Base-by-base conservation (phyloP, 37 sponge, comb jelly and placozoan genomes). In the Cladorhizidae sp. region DNA sequence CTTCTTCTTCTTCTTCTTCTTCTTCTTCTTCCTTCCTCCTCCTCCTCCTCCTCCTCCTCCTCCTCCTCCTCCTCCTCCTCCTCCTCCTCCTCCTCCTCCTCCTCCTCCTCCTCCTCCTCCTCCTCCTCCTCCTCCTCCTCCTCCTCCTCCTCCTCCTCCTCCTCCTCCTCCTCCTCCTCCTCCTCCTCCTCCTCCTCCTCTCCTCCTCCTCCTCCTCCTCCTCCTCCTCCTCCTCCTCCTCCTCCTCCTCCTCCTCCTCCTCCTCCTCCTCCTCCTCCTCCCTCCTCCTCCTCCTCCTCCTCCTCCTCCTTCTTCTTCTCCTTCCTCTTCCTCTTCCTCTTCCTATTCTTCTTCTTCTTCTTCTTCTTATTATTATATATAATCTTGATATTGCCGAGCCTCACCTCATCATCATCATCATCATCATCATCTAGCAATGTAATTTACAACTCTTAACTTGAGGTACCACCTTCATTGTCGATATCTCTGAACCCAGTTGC, bases 261-360 rank as follows among this genome's bases (percentile, higher is more conserved):
- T 14, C 41, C 9, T 11, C n/a, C 26, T 23, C 11, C 9, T 23
- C 15, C 21, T 23, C 21, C n/a, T 22, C 28, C 28, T 64, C 26
- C n/a, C 65, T 64, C 65, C 65, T 23, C 75, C 72, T 57, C 21
- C 36, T 35, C 84, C 84, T 17, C 54, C 54, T 2, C 54, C 67
- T 72, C 84, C 84, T 73, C 61, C 45, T 18, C 67, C 68, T 63
- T 79, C 80, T 21, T 31, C 29, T 8, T 80, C 52, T 62, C 80
- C 80, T 64, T 40, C 74, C 2, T 1, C n/a, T n/a, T n/a, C n/a
- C n/a, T n/a, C n/a, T n/a, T n/a, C n/a, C n/a, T n/a, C n/a, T n/a
- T n/a, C n/a, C n/a, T n/a, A n/a, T n/a, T n/a, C n/a, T n/a, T n/a
- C n/a, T n/a, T n/a, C n/a, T n/a, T n/a, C n/a, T n/a, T n/a, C n/a